Evolutionary conservation across 2,113 vertebrate species (phyloP).

Genomic region (Phodopus roborovskii): DNA sequence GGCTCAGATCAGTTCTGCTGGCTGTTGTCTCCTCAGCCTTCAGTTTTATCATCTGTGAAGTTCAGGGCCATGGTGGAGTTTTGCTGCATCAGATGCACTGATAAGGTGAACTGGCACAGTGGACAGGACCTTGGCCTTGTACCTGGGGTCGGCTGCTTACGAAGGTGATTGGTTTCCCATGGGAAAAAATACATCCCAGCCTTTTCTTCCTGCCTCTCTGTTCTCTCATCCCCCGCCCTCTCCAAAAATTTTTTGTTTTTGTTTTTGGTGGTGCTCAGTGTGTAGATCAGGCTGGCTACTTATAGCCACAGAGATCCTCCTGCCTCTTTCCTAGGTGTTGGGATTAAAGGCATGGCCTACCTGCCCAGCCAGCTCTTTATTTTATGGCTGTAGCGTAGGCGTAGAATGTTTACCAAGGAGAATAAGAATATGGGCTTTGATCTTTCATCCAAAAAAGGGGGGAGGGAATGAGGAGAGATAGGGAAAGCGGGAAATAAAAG

Average conservation of each 20-base stretch:
- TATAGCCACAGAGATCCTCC: not conserved
- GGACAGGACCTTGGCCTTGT: not conserved
- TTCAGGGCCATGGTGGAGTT: not conserved
- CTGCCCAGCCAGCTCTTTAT: not conserved
- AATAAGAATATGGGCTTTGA: not conserved
- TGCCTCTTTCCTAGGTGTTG: not conserved
- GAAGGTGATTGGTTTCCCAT: not conserved
- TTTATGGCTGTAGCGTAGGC: not conserved
- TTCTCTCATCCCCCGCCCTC: not conserved
- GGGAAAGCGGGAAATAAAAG: not conserved
- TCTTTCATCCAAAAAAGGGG: not conserved
- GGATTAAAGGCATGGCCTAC: not conserved
- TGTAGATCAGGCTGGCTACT: not conserved
- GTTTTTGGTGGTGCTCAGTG: not conserved
- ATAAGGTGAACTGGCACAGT: not conserved
- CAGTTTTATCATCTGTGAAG: not conserved
- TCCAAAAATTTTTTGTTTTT: not conserved
- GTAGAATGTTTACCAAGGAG: not conserved
- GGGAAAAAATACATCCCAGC: not conserved
- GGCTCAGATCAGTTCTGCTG: not conserved
- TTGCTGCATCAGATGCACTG: accelerated
- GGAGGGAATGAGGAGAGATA: not conserved
- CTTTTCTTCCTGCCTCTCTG: not conserved
- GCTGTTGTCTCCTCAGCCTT: not conserved
- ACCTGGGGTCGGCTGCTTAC: not conserved